Evolutionary conservation across 2,888 invertebrate genomes (phyloP).

Genomic region (Dendrolimus pini): DNA sequence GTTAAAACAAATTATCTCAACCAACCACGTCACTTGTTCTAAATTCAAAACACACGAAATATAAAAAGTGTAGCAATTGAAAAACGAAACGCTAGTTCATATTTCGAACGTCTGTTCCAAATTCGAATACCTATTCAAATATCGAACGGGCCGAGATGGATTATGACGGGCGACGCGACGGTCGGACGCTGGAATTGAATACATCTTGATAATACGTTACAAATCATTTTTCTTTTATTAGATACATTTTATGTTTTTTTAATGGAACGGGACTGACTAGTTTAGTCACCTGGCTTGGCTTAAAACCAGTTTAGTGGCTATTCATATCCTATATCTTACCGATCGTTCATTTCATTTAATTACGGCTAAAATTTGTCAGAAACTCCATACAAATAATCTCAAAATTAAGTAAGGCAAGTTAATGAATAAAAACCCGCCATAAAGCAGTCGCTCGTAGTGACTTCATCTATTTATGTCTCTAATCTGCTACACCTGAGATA

Average conservation of each 20-base stretch:
- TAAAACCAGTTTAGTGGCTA: too few species aligned
- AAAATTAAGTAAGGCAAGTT: too few species aligned
- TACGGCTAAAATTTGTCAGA: too few species aligned
- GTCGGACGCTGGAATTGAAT: conserved; percentile 41
- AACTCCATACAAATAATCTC: too few species aligned
- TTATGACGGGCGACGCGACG: conserved; percentile 50
- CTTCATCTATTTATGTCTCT: too few species aligned
- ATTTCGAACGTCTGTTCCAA: conserved; percentile 68
- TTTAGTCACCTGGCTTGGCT: too few species aligned
- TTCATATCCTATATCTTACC: too few species aligned
- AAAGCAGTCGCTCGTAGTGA: too few species aligned
- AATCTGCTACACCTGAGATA: too few species aligned
- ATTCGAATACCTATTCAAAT: conserved; percentile 70
- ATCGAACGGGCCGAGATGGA: conserved; percentile 64
- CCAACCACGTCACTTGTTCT: conserved; percentile 34
- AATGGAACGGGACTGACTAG: too few species aligned
- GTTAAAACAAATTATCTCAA: neutral
- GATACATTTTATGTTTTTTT: neutral
- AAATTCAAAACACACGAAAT: conserved; percentile 59
- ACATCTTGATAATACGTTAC: conserved; percentile 41
- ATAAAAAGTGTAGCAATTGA: conserved; percentile 66
- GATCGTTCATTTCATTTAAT: too few species aligned
- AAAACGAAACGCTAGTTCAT: conserved; percentile 72
- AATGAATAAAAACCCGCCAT: too few species aligned
- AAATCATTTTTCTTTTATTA: conserved; percentile 32